A percentile compares a stretch with the other conserved stretches of the same genome.
Evolutionary conservation across 2,113 vertebrate species (phyloP).

Genomic region (Amia ocellicauda): DNA sequence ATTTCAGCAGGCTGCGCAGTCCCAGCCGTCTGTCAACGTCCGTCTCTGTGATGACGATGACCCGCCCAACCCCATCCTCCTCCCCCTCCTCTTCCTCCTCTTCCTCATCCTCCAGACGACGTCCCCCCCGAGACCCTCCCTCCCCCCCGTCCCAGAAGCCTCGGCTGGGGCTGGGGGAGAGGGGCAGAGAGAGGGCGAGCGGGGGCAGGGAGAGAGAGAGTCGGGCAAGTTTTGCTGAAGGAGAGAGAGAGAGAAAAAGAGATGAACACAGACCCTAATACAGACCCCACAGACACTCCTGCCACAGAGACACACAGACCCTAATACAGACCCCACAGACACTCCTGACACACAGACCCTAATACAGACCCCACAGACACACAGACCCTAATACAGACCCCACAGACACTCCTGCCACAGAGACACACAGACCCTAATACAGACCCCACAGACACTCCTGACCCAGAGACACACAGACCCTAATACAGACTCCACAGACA

Average conservation of each 20-base stretch:
- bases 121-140: constrained; percentile 55
- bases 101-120: constrained; percentile 53
- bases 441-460: no score
- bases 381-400: no score
- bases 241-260: constrained; percentile 12
- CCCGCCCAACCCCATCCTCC: constrained; percentile 68
- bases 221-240: constrained; percentile 80
- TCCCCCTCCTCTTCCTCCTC: constrained; percentile 81
- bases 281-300: no score
- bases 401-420: no score
- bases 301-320: no score
- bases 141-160: constrained; percentile 72
- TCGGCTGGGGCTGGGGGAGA: constrained; percentile 66
- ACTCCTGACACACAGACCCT: no score
- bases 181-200: constrained; percentile 75
- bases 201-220: constrained; percentile 83
- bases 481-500: no score
- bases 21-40: constrained; percentile 79
- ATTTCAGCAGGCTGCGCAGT: constrained; percentile 83
- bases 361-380: no score
- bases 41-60: constrained; percentile 83
- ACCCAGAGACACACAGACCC: no score
- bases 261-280: no score
- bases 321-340: no score
- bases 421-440: no score